Evolutionary conservation across 2,797 vertebrate genomes (phyloP).

Genomic region (Hephaestus fuliginosus): DNA sequence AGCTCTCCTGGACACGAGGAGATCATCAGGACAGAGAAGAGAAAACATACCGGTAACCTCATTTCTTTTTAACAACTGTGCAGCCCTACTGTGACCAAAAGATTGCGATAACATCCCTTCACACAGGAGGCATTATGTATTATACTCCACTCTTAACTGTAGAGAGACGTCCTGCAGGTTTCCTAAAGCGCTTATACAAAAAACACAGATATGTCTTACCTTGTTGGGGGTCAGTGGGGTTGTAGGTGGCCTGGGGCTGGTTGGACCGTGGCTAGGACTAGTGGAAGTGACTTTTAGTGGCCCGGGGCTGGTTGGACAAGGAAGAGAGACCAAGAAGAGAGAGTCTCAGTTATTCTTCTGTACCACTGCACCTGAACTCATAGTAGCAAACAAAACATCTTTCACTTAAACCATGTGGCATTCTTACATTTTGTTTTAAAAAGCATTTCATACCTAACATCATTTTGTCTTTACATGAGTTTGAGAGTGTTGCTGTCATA

Average conservation of each 20-base stretch:
- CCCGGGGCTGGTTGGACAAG: slow-evolving; percentile 64
- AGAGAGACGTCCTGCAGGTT: slow-evolving; percentile 4
- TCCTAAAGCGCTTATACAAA: slow-evolving; percentile 8
- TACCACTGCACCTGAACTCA: background rate
- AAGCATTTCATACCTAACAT: background rate
- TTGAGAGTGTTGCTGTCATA: no score
- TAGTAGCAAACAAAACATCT: background rate
- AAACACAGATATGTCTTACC: slow-evolving; percentile 60
- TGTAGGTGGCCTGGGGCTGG: slow-evolving; percentile 33
- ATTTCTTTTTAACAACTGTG: background rate
- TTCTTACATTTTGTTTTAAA: background rate
- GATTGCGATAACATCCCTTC: background rate
- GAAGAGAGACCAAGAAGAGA: slow-evolving; percentile 44
- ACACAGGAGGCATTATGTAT: background rate
- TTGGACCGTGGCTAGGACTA: slow-evolving; percentile 41
- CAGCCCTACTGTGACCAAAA: background rate
- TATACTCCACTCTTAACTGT: background rate
- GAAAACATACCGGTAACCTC: background rate
- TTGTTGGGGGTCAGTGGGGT: slow-evolving; percentile 63
- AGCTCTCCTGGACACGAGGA: background rate
- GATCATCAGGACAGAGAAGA: background rate
- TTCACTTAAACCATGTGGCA: background rate
- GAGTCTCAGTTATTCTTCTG: background rate
- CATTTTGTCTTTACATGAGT: background rate
- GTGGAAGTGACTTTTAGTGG: slow-evolving; percentile 33